Conservation (phyloP, 1,140 invertebrate species). For the Coelopa frigida region DNA sequence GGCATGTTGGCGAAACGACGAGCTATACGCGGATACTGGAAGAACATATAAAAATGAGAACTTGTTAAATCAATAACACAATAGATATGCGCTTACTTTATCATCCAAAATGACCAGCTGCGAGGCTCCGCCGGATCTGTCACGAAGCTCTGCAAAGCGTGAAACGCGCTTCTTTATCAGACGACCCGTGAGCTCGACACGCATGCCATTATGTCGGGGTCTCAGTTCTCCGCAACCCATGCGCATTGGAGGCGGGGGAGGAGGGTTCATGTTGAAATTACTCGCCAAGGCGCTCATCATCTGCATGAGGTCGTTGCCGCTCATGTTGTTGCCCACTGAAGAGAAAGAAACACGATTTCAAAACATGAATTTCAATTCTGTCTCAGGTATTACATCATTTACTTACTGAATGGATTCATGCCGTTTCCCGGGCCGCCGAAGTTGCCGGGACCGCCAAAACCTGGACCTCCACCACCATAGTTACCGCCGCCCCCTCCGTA, state of each 20-base stretch:
- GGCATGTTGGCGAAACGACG: constrained; percentile 45
- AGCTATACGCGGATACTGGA: constrained; percentile 37
- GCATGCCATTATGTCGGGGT: constrained; percentile 33
- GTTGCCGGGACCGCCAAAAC: constrained; percentile 6
- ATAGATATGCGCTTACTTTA: constrained; percentile 14
- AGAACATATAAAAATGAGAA: constrained; percentile 12
- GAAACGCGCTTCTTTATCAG: constrained; percentile 42
- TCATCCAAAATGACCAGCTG: constrained; percentile 45
- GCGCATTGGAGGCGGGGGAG: constrained; percentile 33
- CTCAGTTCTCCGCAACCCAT: constrained; percentile 44
- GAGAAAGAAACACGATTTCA: neutral
- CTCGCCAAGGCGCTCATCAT: constrained; percentile 39
- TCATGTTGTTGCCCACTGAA: constrained; percentile 33
- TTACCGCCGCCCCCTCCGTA: constrained; percentile 19
- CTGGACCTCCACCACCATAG: constrained; percentile 16
- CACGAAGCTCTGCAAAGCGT: constrained; percentile 43
- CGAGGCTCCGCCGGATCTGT: constrained; percentile 41
- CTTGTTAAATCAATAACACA: constrained; percentile 3
- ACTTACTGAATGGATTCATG: constrained; percentile 36
- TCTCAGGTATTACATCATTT: neutral
- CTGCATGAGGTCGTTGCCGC: constrained; percentile 37
- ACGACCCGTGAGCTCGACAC: constrained; percentile 43
- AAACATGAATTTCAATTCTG: neutral
- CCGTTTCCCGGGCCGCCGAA: constrained; percentile 5
- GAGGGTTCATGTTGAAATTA: constrained; percentile 41